Evolutionary conservation across 2,113 vertebrate species (phyloP), one percentile per base, ranked within the genome.

Genomic region (Rafetus swinhoei): DNA sequence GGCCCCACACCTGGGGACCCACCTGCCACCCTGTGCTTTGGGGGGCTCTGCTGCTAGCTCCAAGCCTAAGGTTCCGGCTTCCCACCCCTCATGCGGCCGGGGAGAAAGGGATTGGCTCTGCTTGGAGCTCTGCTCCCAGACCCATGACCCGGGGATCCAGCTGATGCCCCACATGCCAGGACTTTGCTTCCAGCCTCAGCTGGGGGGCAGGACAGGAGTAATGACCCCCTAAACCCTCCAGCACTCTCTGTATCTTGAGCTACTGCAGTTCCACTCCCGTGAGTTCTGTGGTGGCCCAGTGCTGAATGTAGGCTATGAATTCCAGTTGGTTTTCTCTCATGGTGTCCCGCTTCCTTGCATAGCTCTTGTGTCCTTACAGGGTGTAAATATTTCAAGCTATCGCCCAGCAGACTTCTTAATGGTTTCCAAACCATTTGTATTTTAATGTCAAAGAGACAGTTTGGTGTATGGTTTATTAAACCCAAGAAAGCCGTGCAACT

Each of bases 201-300:
- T 45, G 45, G 45, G 45, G 45, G 6, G 45, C 45, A 45, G 45
- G 45, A 45, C 45, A 45, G 45, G 45, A 6, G 45, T 45, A 45
- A 45, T 45, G 45, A 45, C 45, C 45, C 45, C 6, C 45, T 45
- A 45, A 45, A 45, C 45, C 45, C 45, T 45, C 6, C 6, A 5
- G 45, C 5, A 45, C 45, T 5, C 45, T 45, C 45, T 45, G 45
- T 87, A 55, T 87, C 54, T 80, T 79, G 52, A 94, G 60, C 35
- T 16, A 60, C 59, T 85, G 14, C 21, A 84, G 79, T 84, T 95
- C 85, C 85, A 52, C 50, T 54, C 5, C 39, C 32, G 9, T 91
- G 82, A 94, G 14, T 81, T 87, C 90, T 90, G 50, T 81, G 29
- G 95, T 62, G 93, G 90, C 93, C 85, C 59, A 52, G 79, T 25